phyloP scores from a whole-genome alignment of 2,888 invertebrate species.

The Agriopis aurantiaria region DNA sequence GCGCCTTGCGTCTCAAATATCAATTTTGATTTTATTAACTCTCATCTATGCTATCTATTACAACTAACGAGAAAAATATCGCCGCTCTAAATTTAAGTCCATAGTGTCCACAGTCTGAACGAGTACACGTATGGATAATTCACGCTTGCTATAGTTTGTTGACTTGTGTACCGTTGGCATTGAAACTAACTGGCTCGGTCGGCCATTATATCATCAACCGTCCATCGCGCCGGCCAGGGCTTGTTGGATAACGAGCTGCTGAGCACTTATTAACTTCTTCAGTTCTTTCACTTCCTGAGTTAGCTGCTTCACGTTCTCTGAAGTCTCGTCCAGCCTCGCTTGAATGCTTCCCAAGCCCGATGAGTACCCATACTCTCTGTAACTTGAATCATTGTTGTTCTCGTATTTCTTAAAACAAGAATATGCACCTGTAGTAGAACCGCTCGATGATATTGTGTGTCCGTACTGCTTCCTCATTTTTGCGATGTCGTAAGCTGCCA shows the following conservation, averaged over 20 bases:
- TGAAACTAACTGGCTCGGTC: conserved; percentile 76
- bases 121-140: conserved; percentile 65
- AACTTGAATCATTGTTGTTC: conserved; percentile 85
- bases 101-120: conserved; percentile 61
- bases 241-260: conserved; percentile 83
- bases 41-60: conserved; percentile 13
- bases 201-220: conserved; percentile 81
- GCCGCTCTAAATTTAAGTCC: conserved; percentile 74
- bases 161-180: conserved; percentile 82
- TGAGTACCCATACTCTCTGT: conserved; percentile 85
- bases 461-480: conserved; percentile 90
- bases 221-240: conserved; percentile 79
- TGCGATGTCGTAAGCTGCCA: conserved; percentile 93
- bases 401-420: conserved; percentile 89
- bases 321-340: conserved; percentile 89
- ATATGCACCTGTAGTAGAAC: conserved; percentile 88
- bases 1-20: conserved; percentile 51
- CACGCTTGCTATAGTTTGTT: conserved; percentile 75
- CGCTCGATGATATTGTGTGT: conserved; percentile 89
- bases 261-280: conserved; percentile 85
- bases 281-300: conserved; percentile 90
- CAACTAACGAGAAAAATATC: conserved; percentile 60
- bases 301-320: conserved; percentile 88
- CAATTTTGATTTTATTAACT: conserved; percentile 45
- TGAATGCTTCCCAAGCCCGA: conserved; percentile 87